phyloP scores from a whole-genome alignment of 2,113 vertebrate genomes.

The Cyanoliseus patagonus region DNA sequence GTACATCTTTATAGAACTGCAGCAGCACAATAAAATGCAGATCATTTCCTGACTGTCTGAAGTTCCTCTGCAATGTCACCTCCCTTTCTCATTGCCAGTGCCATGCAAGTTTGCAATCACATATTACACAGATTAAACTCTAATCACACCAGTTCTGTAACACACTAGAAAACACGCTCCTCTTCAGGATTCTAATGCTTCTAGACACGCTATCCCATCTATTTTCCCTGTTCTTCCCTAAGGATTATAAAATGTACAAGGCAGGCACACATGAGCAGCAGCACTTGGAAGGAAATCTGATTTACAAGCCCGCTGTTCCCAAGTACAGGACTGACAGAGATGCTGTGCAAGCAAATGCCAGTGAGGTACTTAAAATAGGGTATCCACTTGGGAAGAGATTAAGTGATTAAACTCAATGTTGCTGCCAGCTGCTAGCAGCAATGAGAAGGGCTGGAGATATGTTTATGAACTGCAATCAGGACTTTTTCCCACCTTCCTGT shows the following conservation, averaged over 20 bases:
- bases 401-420: constrained; percentile 29
- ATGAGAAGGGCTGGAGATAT: not conserved
- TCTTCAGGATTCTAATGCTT: not conserved
- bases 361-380: constrained; percentile 48
- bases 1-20: not conserved
- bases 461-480: not conserved
- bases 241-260: not conserved
- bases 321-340: constrained; percentile 9
- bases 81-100: not conserved
- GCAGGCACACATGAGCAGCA: not conserved
- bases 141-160: not conserved
- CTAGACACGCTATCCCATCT: not conserved
- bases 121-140: not conserved
- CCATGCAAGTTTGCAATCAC: not conserved
- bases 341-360: constrained; percentile 57
- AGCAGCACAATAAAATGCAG: not conserved
- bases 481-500: not conserved
- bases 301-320: constrained; percentile 20
- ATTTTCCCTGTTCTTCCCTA: not conserved
- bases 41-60: not conserved
- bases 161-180: not conserved
- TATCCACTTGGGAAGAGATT: constrained; percentile 58
- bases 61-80: not conserved
- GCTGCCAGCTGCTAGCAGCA: constrained; percentile 45
- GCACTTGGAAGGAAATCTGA: not conserved